Percentiles rank a stretch among this genome's conserved stretches.
Evolutionary conservation across 2,888 invertebrate species (phyloP).

Genomic region (Torymus tubicola): DNA sequence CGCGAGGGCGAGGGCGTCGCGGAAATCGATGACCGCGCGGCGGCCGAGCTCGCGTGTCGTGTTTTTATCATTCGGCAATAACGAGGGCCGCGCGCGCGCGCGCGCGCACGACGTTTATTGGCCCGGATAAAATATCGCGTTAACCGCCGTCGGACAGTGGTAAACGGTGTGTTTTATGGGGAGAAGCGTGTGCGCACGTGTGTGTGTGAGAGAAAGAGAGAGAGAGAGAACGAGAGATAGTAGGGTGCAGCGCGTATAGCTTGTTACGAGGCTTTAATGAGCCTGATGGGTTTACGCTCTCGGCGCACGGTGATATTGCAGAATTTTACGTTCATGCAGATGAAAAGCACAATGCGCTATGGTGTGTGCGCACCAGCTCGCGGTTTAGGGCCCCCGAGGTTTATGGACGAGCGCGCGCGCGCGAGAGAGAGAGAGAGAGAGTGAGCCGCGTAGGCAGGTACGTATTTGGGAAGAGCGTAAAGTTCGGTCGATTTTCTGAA

Average conservation of each 20-base stretch:
- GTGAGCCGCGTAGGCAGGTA: neutral
- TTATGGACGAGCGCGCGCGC: neutral
- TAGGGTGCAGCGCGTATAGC: neutral
- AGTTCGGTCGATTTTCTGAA: constrained; percentile 20
- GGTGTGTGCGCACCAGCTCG: neutral
- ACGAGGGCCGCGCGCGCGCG: neutral
- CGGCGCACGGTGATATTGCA: constrained; percentile 11
- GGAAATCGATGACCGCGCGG: constrained; percentile 22
- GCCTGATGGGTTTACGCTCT: constrained; percentile 30
- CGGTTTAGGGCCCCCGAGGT: neutral
- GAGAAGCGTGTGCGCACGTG: no score
- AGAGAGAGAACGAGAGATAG: neutral
- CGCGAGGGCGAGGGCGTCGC: no score
- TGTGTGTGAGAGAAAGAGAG: neutral
- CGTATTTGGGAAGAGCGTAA: neutral
- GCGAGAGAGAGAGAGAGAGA: no score
- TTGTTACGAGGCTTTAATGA: constrained; percentile 45
- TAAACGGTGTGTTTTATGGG: constrained; percentile 41
- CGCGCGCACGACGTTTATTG: constrained; percentile 36
- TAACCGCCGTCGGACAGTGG: constrained; percentile 41
- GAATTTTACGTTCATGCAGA: constrained; percentile 30
- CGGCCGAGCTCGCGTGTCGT: neutral
- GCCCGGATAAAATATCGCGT: constrained; percentile 35
- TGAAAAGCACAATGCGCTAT: constrained; percentile 18
- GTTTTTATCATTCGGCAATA: constrained; percentile 1